Conservation (phyloP, 2,113 vertebrate species). For the Pleuronectes platessa region DNA sequence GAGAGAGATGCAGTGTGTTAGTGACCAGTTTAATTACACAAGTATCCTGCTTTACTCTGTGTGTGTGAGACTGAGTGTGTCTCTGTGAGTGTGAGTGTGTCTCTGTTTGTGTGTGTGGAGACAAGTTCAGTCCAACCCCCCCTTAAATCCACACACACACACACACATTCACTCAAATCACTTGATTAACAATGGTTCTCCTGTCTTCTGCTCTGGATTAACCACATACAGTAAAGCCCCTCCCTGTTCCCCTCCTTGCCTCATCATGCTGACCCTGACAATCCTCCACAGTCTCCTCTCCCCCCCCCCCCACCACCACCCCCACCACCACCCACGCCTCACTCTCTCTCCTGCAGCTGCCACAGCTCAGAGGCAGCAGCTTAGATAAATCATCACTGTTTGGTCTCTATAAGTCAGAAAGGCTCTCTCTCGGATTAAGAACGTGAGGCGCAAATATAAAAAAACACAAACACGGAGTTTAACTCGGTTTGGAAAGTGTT, state of each 20-base stretch:
- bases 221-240: slow-evolving; percentile 66
- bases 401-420: background rate
- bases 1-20: background rate
- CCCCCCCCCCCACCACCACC: background rate
- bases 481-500: background rate
- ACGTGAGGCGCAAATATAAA: background rate
- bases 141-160: slow-evolving; percentile 10
- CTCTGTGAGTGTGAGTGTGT: slow-evolving; percentile 5
- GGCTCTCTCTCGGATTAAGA: background rate
- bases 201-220: slow-evolving; percentile 79
- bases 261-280: slow-evolving; percentile 63
- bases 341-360: slow-evolving; percentile 64
- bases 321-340: background rate
- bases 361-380: slow-evolving; percentile 14
- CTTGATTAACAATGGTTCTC: slow-evolving; percentile 74
- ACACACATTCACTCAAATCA: slow-evolving; percentile 17
- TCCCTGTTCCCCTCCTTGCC: slow-evolving; percentile 12
- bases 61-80: background rate
- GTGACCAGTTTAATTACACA: slow-evolving; percentile 8
- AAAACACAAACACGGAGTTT: background rate
- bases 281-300: slow-evolving; percentile 50
- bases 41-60: slow-evolving; percentile 18
- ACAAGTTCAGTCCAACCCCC: slow-evolving; percentile 35
- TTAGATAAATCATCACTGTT: slow-evolving; percentile 11
- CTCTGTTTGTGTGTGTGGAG: slow-evolving; percentile 3